Evolutionary conservation across 2,113 vertebrate genomes (phyloP), one percentile per base, ranked within the genome.

Genomic region (Trinectes maculatus): DNA sequence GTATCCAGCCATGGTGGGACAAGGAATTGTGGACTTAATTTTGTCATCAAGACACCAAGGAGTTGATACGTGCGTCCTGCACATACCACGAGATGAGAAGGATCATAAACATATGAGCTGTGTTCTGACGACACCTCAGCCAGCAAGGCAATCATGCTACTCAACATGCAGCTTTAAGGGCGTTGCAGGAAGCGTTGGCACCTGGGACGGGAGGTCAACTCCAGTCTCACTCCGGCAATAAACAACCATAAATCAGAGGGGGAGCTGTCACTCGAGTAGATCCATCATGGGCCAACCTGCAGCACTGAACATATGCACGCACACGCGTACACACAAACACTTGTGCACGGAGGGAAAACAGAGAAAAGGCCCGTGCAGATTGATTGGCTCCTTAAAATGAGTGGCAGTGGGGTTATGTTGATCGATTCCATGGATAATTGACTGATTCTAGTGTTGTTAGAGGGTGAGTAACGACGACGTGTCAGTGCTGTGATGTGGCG

Each of bases 381-480:
- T 86, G 85, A 90, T 83, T 69, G 71, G 71, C 68, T 80, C 75
- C 56, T 86, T 81, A 65, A 82, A 85, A 86, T 84, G 74, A 89
- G 80, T 61, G 67, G 74, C 54, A 65, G 66, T 28, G 46, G 73
- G 80, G 68, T 87, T 86, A 67, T 74, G 79, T 74, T 88, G 70
- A 87, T 89, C 75, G 83, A 89, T 89, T 82, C 70, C 56, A 72
- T 60, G 52, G 82, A 83, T 87, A 87, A 89, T 84, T 87, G 85
- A 89, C 82, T 85, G 75, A 85, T 87, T 86, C 82, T 56, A 16
- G 73, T 61, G 80, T 86, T 79, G 83, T 87, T 86, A 74, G 74
- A 79, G 52, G 75, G 64, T 22, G 61, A 82, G 74, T 73, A 87
- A 87, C 24, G 78, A 71, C 71, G 72, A 55, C 63, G 51, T 58